A percentile compares a stretch with the other conserved stretches of the same genome.
Evolutionary conservation across 2,888 invertebrate genomes (phyloP).

Genomic region (Frankliniella intonsa): DNA sequence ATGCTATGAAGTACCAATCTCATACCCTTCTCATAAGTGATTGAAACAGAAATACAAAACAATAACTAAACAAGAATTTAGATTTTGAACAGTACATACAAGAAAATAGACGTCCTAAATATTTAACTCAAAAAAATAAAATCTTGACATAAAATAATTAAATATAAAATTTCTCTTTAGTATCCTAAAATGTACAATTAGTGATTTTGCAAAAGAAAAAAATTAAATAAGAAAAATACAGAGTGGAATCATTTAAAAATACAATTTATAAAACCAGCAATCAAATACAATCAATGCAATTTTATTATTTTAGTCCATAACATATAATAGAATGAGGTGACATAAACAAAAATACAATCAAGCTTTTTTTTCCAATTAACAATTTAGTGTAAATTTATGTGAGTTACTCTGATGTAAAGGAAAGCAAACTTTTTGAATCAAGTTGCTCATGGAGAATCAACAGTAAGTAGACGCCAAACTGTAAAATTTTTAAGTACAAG

Average conservation of each 20-base stretch:
- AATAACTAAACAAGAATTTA: no score
- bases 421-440: no score
- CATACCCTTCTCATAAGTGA: no score
- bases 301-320: neutral
- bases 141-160: neutral
- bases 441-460: no score
- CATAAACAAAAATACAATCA: neutral
- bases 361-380: neutral
- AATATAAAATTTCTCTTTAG: neutral
- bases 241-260: neutral
- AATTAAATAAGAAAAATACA: neutral
- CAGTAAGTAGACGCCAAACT: no score
- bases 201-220: neutral
- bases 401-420: no score
- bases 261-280: no score
- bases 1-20: no score
- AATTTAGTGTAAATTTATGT: no score
- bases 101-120: neutral
- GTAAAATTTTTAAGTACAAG: no score
- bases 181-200: neutral
- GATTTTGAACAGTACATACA: neutral
- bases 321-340: neutral
- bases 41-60: no score
- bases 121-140: conserved; percentile 24
- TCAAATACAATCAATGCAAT: neutral